Conservation (phyloP, 2,113 vertebrate species). For the Albula goreensis region DNA sequence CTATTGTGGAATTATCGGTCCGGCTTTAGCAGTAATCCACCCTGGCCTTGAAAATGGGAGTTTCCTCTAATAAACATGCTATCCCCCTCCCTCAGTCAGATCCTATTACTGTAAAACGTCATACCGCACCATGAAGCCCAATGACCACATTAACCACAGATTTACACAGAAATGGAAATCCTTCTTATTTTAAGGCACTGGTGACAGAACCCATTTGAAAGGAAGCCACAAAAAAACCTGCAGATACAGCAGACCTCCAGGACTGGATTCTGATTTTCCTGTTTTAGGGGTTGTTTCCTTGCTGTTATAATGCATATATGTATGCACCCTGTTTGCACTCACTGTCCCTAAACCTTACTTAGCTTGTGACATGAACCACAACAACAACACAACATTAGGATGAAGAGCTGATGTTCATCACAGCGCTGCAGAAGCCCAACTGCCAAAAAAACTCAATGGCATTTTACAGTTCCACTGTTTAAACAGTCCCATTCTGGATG, state of each 20-base stretch:
- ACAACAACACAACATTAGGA: background rate
- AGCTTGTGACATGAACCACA: background rate
- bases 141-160: background rate
- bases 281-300: too few relatives aligned
- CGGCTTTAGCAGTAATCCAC: slow-evolving; percentile 40
- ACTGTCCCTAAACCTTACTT: background rate
- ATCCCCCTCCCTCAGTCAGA: slow-evolving; percentile 34
- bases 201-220: too few relatives aligned
- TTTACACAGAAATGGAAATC: background rate
- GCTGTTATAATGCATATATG: too few relatives aligned
- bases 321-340: background rate
- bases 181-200: too few relatives aligned
- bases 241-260: too few relatives aligned
- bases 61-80: slow-evolving; percentile 39
- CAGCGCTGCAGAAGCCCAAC: background rate
- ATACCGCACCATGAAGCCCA: background rate
- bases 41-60: slow-evolving; percentile 14
- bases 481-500: slow-evolving; percentile 43
- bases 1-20: slow-evolving; percentile 30
- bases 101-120: slow-evolving; percentile 45
- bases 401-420: background rate
- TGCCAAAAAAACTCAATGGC: background rate
- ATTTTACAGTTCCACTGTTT: slow-evolving; percentile 22
- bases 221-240: too few relatives aligned
- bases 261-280: too few relatives aligned